Conservation (phyloP, 2,888 invertebrate genomes). For the Octonoba sinensis region DNA sequence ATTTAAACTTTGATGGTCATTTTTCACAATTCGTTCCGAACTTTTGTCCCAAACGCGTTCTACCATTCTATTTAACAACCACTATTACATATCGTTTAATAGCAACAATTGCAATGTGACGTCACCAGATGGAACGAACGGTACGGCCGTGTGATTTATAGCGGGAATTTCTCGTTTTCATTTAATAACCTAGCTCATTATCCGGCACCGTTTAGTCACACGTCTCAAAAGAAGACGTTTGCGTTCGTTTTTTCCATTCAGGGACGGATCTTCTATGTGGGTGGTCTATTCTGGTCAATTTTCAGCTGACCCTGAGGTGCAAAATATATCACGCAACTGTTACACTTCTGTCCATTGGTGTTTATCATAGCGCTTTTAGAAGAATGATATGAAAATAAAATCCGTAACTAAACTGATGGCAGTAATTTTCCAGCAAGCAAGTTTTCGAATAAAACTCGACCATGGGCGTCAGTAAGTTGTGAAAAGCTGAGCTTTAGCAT, state of each 20-base stretch:
- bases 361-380: too few species aligned
- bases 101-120: conserved; percentile 42
- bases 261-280: conserved; percentile 19
- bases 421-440: too few species aligned
- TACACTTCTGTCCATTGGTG: conserved; percentile 2
- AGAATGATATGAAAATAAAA: too few species aligned
- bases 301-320: conserved; percentile 9
- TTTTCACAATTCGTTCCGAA: conserved; percentile 54
- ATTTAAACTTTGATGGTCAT: conserved; percentile 25
- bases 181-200: conserved; percentile 59
- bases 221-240: conserved; percentile 45
- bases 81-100: conserved; percentile 37
- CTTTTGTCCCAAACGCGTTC: conserved; percentile 19
- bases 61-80: conserved; percentile 36
- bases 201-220: conserved; percentile 48
- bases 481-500: too few species aligned
- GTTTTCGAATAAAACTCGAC: too few species aligned
- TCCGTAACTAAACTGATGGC: too few species aligned
- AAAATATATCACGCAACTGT: conserved; percentile 34
- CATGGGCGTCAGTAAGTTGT: too few species aligned
- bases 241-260: conserved; percentile 38
- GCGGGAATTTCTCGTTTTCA: conserved; percentile 33
- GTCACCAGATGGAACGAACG: conserved; percentile 21
- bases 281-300: conserved; percentile 35
- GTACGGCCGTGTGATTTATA: conserved; percentile 50